Conservation (phyloP, 2,888 invertebrate species). For the Drosophila testacea region DNA sequence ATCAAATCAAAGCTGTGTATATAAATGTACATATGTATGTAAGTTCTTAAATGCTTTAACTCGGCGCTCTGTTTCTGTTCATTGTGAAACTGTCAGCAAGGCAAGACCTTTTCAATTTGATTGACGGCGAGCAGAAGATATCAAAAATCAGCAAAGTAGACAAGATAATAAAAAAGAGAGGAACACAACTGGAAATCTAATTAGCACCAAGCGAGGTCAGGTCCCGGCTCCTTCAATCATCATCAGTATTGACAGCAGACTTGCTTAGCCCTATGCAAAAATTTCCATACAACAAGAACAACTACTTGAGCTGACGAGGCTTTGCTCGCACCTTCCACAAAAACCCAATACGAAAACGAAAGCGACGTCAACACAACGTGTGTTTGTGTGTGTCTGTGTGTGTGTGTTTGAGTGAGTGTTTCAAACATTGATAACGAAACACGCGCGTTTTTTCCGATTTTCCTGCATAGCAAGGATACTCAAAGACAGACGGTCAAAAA, state of each 20-base stretch:
- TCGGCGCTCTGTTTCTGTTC: slow-evolving; percentile 5
- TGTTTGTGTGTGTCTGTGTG: slow-evolving; percentile 19
- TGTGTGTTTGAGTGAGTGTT: slow-evolving; percentile 7
- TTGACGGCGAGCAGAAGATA: slow-evolving; percentile 28
- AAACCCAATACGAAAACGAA: slow-evolving; percentile 55
- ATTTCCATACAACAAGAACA: slow-evolving; percentile 22
- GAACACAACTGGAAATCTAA: slow-evolving; percentile 64
- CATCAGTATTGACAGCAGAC: slow-evolving; percentile 37
- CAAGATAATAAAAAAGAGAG: slow-evolving; percentile 18
- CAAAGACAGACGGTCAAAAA: slow-evolving; percentile 37
- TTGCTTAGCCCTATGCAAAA: slow-evolving; percentile 22
- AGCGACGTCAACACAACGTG: slow-evolving; percentile 47
- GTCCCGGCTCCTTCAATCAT: slow-evolving; percentile 47
- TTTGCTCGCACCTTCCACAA: slow-evolving; percentile 53
- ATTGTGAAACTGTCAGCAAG: slow-evolving; percentile 26
- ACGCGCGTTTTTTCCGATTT: slow-evolving; percentile 56
- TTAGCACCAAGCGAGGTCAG: slow-evolving; percentile 53
- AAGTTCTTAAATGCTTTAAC: slow-evolving; percentile 6
- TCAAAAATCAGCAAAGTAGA: slow-evolving; percentile 30
- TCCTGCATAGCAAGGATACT: slow-evolving; percentile 10
- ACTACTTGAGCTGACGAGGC: slow-evolving; percentile 57
- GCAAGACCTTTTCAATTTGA: slow-evolving; percentile 34
- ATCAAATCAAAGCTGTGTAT: slow-evolving; percentile 25
- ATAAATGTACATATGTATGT: slow-evolving; percentile 6
- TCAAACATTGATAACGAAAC: slow-evolving; percentile 54